These are phyloP conservation scores for Frankliniella fusca DNA, from an alignment of 2,888 invertebrate species.

Conservation along the genomic window DNA sequence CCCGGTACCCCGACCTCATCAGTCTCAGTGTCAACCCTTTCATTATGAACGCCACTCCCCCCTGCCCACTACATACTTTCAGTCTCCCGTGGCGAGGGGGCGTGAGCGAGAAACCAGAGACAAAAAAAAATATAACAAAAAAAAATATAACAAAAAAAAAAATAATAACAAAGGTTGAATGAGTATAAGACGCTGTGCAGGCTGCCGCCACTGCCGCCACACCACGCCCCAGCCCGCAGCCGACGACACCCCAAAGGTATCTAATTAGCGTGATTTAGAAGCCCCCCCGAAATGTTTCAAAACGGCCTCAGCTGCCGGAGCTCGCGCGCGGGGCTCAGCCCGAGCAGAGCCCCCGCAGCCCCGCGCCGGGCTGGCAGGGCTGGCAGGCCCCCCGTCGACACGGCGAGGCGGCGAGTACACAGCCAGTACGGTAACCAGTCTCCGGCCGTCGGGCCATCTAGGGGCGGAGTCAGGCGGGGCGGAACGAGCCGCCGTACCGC, in stretches of 20 bases:
- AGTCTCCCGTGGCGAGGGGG: too few species aligned
- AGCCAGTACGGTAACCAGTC: neutral
- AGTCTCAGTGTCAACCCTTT: conserved; percentile 18
- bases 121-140: too few species aligned
- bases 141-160: too few species aligned
- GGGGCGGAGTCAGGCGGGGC: too few species aligned
- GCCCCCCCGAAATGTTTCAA: neutral
- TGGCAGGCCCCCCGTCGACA: too few species aligned
- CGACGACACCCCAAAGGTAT: neutral
- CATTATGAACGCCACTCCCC: neutral
- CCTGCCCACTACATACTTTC: neutral
- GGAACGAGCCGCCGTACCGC: neutral
- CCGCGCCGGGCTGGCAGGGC: too few species aligned
- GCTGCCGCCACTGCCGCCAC: neutral
- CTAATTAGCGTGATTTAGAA: conserved; percentile 1
- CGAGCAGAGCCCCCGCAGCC: neutral
- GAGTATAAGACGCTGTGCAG: neutral
- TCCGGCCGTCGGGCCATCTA: neutral
- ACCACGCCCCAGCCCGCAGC: neutral
- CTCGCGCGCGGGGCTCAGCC: neutral
- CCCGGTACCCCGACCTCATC: neutral
- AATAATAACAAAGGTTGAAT: neutral
- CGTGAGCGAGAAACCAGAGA: too few species aligned
- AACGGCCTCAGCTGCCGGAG: neutral
- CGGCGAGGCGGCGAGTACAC: neutral